Conservation (phyloP, 2,888 invertebrate genomes). For the Caenorhabditis sp. region DNA sequence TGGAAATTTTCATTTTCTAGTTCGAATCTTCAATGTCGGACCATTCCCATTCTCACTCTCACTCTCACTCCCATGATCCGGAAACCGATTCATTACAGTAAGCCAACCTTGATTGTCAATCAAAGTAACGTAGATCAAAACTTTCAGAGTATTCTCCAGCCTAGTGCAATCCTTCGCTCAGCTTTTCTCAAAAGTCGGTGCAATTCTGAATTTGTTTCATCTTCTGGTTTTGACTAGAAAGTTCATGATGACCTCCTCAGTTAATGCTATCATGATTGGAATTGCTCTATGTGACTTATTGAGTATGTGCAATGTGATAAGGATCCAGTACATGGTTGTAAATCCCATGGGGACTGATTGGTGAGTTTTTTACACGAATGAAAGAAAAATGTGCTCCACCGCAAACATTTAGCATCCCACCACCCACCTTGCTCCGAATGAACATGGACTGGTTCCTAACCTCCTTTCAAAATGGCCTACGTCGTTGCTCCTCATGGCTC, state of each 20-base stretch:
- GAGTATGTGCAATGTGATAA: slow-evolving; percentile 8
- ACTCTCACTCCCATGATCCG: too few species aligned
- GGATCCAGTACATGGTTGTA: neutral
- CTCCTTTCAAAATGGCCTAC: slow-evolving; percentile 18
- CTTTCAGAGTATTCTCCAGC: neutral
- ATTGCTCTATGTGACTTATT: slow-evolving; percentile 30
- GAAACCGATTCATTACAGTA: too few species aligned
- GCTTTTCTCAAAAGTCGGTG: slow-evolving; percentile 13
- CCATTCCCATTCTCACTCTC: too few species aligned
- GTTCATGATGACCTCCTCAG: slow-evolving; percentile 40
- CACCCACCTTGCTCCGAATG: neutral
- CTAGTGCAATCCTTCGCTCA: neutral
- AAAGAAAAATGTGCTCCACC: neutral
- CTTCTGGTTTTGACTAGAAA: slow-evolving; percentile 26
- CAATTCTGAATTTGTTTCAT: slow-evolving; percentile 15
- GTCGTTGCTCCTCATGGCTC: slow-evolving; percentile 42
- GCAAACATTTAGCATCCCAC: slow-evolving; percentile 26
- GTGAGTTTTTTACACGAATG: neutral
- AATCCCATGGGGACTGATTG: slow-evolving; percentile 9
- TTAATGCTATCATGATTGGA: slow-evolving; percentile 39
- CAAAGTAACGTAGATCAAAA: neutral
- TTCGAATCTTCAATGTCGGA: too few species aligned
- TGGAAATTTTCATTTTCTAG: too few species aligned
- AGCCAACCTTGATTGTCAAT: too few species aligned
- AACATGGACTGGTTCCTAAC: slow-evolving; percentile 15